These are phyloP conservation scores for Sus scrofa DNA, from an alignment of 2,113 vertebrate genomes.

Conservation along the genomic window T2T-Sscrofa CM000819.6:20705001-20705500, in stretches of 20 bases:
- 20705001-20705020: conserved; percentile 66
- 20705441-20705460: not conserved
- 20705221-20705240: not conserved
- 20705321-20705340: conserved; percentile 14
- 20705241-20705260: not conserved
- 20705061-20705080: conserved; percentile 85
- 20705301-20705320: not conserved
- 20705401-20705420: not conserved
- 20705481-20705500: not conserved
- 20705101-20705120: not conserved
- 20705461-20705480: not conserved
- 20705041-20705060: conserved; percentile 78
- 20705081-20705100: conserved; percentile 75
- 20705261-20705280: not conserved
- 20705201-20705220: not conserved
- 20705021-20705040: conserved; percentile 58
- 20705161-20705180: not conserved
- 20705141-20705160: conserved; percentile 36
- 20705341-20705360: conserved; percentile 22
- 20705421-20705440: not conserved
- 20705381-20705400: not conserved
- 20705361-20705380: not conserved
- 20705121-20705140: conserved; percentile 34
- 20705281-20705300: conserved; percentile 44
- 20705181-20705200: conserved; percentile 31